Evolutionary conservation across 2,888 invertebrate species (phyloP), one percentile per base, ranked within the genome.

Genomic region (Lysandra coridon): DNA sequence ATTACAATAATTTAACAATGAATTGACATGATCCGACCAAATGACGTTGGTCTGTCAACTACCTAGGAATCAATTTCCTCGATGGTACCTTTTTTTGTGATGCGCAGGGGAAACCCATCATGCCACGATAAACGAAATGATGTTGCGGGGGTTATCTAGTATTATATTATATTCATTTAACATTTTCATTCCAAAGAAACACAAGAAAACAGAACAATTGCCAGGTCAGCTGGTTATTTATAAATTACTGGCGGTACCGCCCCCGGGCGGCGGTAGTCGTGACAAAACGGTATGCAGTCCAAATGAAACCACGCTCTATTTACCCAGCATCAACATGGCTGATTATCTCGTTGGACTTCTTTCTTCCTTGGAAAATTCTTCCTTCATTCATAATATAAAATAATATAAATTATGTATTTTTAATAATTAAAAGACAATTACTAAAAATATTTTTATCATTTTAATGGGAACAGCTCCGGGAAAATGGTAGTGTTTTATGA

Each of bases 291-390:
- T 69, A 69, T 14, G 33, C 33, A 33, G 33, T 37, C 33, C 69
- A 14, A 69, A 69, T 69, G 69, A 69, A 69, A 69, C 69, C 69
- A 69, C 33, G 69, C 69, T 69, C 33, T 69, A 69, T 37, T 69
- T 33, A 33, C 69, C 14, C 69, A 33, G 14, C 33, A 69, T 69
- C 4, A 69, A 69, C 69, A 33, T 14, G 69, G 12, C 69, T 69
- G 69, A 69, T 69, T 69, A 69, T 14, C 69, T 30, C 69, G 30
- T 69, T 69, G 33, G 12, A 69, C 69, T n/a, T n/a, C n/a, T n/a
- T n/a, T n/a, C n/a, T n/a, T n/a, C n/a, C n/a, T n/a, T n/a, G n/a
- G 64, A 69, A 60, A 64, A 69, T 33, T 69, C 17, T 17, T 33
- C 12, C 30, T 30, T 64, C 14, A 30, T 64, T 64, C n/a, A 64